Base-by-base conservation (phyloP, 2,797 vertebrate genomes). In the Fistularia tabacaria region DNA sequence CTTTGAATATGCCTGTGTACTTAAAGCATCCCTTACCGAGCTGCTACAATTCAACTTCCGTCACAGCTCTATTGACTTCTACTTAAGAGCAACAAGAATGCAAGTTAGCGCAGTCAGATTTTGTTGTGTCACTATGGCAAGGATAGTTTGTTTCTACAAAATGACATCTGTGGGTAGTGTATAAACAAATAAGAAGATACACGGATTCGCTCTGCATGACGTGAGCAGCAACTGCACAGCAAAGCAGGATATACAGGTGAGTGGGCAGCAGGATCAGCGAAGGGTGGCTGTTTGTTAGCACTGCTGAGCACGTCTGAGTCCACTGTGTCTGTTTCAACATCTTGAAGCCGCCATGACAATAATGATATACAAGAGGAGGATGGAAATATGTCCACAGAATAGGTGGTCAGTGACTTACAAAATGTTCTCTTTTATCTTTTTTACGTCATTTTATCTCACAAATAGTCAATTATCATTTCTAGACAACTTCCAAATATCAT, bases 191-290 rank as follows among this genome's bases (percentile, higher is more conserved):
- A 36, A 13, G 44, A 36, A 13, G 44, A 63, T 71, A 47, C 11
- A 54, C 13, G 51, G 59, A 54, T 43, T 55, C 43, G 13, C 48
- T 37, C 12, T 57, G 13, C 25, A 70, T 49, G 46, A 62, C 46
- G 66, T 46, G 59, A 64, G 7, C 64, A 39, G 49, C 60, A 75
- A 80, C 44, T 59, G 67, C 81, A 47, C 53, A 50, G 58, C 46
- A 42, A 62, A 76, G 77, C 68, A 74, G 73, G 71, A 82, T 70
- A 75, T 79, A 69, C 64, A 53, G 60, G 59, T 57, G 84, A 79
- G 80, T 83, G 81, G 83, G 82, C 71, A 51, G 76, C 59, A 48
- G 44, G 67, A 76, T 58, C 44, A 80, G 78, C 77, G 74, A 55
- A 36, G 57, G 64, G 79, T 77, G 48, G 83, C 66, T 79, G 77